Evolutionary conservation across 2,888 invertebrate species (phyloP).

Genomic region (Crocallis elinguaria): DNA sequence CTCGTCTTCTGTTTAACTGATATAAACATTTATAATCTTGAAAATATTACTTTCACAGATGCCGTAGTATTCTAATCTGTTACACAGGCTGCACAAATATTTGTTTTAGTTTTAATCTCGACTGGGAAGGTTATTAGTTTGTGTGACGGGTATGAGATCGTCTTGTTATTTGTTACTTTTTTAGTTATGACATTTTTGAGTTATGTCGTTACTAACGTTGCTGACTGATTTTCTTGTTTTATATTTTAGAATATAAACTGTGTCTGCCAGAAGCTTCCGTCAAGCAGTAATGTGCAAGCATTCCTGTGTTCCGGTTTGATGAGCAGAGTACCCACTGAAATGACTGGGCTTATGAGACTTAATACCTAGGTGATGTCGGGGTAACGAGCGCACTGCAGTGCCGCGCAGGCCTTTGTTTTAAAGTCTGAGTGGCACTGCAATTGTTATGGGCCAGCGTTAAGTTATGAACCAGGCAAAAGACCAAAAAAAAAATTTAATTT

Average conservation of each 20-base stretch:
- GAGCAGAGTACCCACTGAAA: too few species aligned
- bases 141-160: conserved; percentile 36
- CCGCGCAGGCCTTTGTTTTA: too few species aligned
- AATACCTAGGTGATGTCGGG: too few species aligned
- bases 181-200: conserved; percentile 11
- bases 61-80: conserved; percentile 58
- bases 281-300: too few species aligned
- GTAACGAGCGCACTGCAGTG: too few species aligned
- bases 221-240: neutral
- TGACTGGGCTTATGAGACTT: too few species aligned
- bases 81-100: conserved; percentile 64
- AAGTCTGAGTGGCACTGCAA: too few species aligned
- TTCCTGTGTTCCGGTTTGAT: too few species aligned
- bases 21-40: conserved; percentile 10
- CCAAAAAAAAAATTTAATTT: too few species aligned
- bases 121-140: conserved; percentile 36
- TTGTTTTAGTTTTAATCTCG: conserved; percentile 64
- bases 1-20: conserved; percentile 5
- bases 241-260: neutral
- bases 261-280: too few species aligned
- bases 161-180: conserved; percentile 20
- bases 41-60: conserved; percentile 33
- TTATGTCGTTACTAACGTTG: neutral
- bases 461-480: too few species aligned
- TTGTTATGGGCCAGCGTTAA: too few species aligned